Evolutionary conservation across 2,888 invertebrate species (phyloP).

Genomic region (Steinernema scapterisci): DNA sequence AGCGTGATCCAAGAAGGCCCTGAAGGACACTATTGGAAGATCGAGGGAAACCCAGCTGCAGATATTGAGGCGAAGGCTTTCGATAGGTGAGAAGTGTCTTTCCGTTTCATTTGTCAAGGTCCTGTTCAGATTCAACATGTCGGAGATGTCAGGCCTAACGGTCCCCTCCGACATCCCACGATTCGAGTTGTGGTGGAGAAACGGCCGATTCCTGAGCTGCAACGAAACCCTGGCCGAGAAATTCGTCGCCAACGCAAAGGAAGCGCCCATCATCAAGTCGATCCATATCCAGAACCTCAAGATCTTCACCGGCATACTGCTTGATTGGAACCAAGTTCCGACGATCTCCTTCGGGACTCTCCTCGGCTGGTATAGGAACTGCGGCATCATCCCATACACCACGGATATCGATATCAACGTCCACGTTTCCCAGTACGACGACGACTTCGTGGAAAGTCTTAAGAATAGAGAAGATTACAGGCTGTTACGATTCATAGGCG

Average conservation of each 20-base stretch:
- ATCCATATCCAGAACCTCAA: background rate
- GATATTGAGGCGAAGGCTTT: background rate
- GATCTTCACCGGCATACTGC: background rate
- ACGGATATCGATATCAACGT: constrained; percentile 10
- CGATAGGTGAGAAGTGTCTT: background rate
- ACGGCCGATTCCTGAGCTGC: constrained; percentile 8
- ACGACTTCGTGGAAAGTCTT: background rate
- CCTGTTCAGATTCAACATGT: constrained; percentile 15
- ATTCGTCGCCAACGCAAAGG: background rate
- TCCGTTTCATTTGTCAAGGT: too few species aligned
- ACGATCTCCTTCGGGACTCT: constrained; percentile 1
- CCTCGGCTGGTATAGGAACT: constrained; percentile 12
- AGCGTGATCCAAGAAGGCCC: background rate
- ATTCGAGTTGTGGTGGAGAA: constrained; percentile 20
- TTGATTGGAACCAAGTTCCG: background rate
- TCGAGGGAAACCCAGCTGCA: background rate
- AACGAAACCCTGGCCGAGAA: constrained; percentile 13
- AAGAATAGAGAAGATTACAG: background rate
- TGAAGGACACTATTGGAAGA: background rate
- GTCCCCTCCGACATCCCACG: background rate
- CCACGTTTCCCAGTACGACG: background rate
- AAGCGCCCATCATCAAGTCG: background rate
- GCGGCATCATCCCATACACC: constrained; percentile 16
- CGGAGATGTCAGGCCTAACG: background rate
- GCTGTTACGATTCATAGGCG: background rate